Evolutionary conservation across 2,888 invertebrate genomes (phyloP).

Genomic region (Philaethria dido): DNA sequence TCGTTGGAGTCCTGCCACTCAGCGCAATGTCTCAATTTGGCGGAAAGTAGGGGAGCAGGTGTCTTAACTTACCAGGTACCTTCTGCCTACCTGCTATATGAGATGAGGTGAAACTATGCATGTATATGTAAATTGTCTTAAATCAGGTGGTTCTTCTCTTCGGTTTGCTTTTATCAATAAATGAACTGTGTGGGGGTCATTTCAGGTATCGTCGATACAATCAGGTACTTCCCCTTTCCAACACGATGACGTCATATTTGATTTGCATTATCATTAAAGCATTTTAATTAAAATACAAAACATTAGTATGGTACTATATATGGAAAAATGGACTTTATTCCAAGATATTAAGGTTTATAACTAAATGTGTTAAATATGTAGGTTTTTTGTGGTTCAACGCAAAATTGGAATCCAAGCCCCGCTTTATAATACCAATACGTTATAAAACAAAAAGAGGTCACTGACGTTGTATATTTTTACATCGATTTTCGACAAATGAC

Average conservation of each 20-base stretch:
- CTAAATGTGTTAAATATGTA: neutral
- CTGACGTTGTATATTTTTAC: conserved; percentile 27
- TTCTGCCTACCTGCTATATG: too few relatives aligned
- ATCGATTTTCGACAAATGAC: conserved; percentile 22
- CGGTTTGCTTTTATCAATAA: too few relatives aligned
- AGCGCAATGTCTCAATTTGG: too few relatives aligned
- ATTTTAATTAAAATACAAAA: conserved; percentile 6
- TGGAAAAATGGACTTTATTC: neutral
- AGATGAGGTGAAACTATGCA: too few relatives aligned
- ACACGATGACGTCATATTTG: neutral
- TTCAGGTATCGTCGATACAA: too few relatives aligned
- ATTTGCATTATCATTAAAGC: neutral
- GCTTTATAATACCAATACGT: conserved; percentile 34
- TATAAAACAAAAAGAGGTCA: conserved; percentile 30
- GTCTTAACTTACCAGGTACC: too few relatives aligned
- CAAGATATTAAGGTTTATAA: neutral
- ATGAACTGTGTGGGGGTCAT: too few relatives aligned
- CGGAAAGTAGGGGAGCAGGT: too few relatives aligned
- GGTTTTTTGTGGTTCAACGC: conserved; percentile 27
- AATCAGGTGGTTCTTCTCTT: too few relatives aligned
- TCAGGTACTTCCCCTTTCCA: neutral
- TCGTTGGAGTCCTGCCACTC: too few relatives aligned
- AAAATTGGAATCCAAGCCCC: conserved; percentile 29
- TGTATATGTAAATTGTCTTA: too few relatives aligned
- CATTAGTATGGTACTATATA: neutral